Base-by-base conservation (phyloP, 35 echinoderm and acorn worm genomes). In the Nesometra sesokonis region DNA sequence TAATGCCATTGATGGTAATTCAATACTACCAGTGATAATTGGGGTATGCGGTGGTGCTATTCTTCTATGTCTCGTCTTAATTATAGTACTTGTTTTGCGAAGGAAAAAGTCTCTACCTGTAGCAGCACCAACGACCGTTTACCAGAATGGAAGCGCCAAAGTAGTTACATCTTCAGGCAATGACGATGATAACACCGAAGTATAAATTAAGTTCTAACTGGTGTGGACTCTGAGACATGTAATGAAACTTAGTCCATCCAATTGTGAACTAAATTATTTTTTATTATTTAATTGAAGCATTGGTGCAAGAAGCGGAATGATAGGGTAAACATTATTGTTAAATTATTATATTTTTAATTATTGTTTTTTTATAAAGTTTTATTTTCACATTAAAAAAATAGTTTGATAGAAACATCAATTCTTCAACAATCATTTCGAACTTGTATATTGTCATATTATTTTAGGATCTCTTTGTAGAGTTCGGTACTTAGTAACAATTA, bases 131-230 rank as follows among this genome's bases (percentile, higher is more conserved):
- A 89, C 87, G 0, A 86, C 92, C 0, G 85, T 91, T 29, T 88
- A 88, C 29, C 46, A 76, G 29, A 90, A 92, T 32, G 93, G 96
- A 21, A 82, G 76, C 34, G 82, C 92, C 29, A 87, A 92, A 77
- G 96, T 99, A 13, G 90, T 84, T 38, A 78, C 67, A 32, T 83
- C 93, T 32, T 30, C 34, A 0, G 34, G 37, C n/a, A 35, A 34
- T 37, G 67, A 86, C 38, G 90, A 88, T 31, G 96, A 97, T 85
- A 97, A 94, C 82, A 99, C 96, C 37, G 96, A 99, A 88, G 96
- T 99, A 40, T 99, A 93, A 92, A 67, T 67, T 11, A 67, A 27
- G 21, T 67, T 67, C 52, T 19, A 67, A 19, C 8, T 19, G 52
- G 52, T 19, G 21, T 43, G 39, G 39, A 43, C 15, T 43, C 15